A percentile compares a stretch with the other conserved stretches of the same genome.
Conservation (phyloP, 2,888 invertebrate species). For the Pollenia labialis region DNA sequence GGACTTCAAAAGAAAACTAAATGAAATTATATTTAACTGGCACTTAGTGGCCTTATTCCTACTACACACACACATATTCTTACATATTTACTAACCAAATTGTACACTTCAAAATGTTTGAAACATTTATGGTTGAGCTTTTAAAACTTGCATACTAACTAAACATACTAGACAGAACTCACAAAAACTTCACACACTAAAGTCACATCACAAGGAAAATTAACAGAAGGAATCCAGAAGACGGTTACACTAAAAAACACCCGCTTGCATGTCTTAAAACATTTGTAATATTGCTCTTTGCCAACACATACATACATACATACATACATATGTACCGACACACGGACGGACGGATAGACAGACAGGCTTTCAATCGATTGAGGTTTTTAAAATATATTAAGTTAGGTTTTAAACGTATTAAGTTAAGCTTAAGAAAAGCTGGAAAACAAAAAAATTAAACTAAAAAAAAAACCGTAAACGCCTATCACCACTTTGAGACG, state of each 20-base stretch:
- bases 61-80: background rate
- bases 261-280: conserved; percentile 61
- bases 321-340: background rate
- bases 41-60: conserved; percentile 26
- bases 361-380: conserved; percentile 52
- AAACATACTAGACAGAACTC: conserved; percentile 2
- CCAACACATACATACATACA: conserved; percentile 41
- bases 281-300: conserved; percentile 59
- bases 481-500: conserved; percentile 75
- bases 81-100: conserved; percentile 31
- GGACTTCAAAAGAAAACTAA: background rate
- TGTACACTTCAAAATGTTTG: conserved; percentile 35
- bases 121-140: conserved; percentile 25
- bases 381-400: conserved; percentile 65
- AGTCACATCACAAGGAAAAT: background rate
- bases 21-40: conserved; percentile 33
- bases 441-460: conserved; percentile 67
- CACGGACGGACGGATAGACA: background rate
- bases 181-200: conserved; percentile 13
- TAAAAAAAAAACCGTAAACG: conserved; percentile 78
- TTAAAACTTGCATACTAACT: conserved; percentile 7
- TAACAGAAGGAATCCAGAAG: background rate
- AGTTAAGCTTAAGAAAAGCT: conserved; percentile 75
- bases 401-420: conserved; percentile 69
- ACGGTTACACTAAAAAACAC: conserved; percentile 37